These are phyloP conservation scores for Eleutherodactylus coqui DNA, from an alignment of 2,797 vertebrate species.

Conservation along the genomic window DNA sequence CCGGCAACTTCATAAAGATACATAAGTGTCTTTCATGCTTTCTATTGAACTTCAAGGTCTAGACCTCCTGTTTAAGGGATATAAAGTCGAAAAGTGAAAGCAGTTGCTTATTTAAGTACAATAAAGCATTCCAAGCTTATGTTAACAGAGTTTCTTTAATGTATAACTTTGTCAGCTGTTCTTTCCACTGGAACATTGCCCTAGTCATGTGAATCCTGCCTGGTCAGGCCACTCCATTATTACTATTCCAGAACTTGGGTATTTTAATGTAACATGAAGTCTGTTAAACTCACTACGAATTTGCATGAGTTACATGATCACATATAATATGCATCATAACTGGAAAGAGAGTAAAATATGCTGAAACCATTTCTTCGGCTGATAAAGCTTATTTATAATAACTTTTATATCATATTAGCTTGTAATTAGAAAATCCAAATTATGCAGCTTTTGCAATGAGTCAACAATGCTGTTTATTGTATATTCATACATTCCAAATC, in stretches of 20 bases:
- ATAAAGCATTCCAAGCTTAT: not conserved
- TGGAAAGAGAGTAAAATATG: not conserved
- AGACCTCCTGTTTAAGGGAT: not conserved
- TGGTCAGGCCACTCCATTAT: constrained; percentile 4
- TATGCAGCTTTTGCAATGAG: no score
- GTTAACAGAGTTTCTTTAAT: constrained; percentile 36
- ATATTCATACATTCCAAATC: not conserved
- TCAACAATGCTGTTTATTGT: not conserved
- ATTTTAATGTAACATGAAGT: constrained; percentile 35
- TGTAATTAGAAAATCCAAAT: no score
- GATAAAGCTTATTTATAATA: not conserved
- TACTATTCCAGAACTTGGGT: constrained; percentile 28
- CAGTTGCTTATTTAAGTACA: constrained; percentile 11
- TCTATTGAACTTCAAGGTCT: constrained; percentile 32
- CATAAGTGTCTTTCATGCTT: constrained; percentile 36
- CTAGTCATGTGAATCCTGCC: constrained; percentile 28
- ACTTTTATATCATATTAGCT: no score
- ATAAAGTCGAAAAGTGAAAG: not conserved
- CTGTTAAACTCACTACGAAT: constrained; percentile 8
- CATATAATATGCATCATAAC: not conserved
- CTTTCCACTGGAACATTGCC: constrained; percentile 32
- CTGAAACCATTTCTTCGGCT: not conserved
- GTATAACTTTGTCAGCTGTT: constrained; percentile 39
- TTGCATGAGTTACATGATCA: not conserved
- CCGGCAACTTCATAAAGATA: not conserved